Base-by-base conservation (phyloP, 2,113 vertebrate genomes). In the Barbus barbus region DNA sequence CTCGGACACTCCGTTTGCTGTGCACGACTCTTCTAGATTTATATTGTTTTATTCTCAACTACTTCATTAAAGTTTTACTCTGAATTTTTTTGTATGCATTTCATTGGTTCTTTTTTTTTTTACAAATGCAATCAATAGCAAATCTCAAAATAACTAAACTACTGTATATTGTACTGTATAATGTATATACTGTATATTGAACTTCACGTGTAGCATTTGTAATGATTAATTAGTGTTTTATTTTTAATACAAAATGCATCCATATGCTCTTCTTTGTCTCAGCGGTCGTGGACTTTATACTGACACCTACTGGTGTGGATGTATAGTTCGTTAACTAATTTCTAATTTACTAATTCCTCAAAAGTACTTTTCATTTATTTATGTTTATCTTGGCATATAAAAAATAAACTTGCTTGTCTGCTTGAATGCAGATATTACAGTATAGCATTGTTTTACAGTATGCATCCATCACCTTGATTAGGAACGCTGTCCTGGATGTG, bases 11-110 rank as follows among this genome's bases (percentile, higher is more conserved):
- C 16, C 16, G 48, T 78, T 51, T 67, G 41, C 58, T 24, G 6
- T 65, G 46, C 74, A 78, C 41, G 76, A 81, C 69, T 78, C 48
- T 38, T 78, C 48, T 38, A 38, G 22, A 78, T 60, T 78, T 58
- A 3, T 24, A 8, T 58, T 24, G 41, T 14, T 24, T 31, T 58
- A 38, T 78, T 78, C 20, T 16, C 22, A 77, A 53, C 26, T 58
- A 24, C 9, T 58, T 24, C 31, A 60, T 16, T 60, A 58, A 73
- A 44, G n/a, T 41, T 73, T n/a, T 12, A 36, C 31, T 36, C 3
- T 11, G 8, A 2, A 9, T 36, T 36, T 69, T 12, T 33, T 33
- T 67, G 28, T 67, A 9, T 3, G 18, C 28, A 33, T 67, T 33
- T 67, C 8, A 65, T 33, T 65, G 63, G 28, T 20, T 67, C 28